phyloP scores from a whole-genome alignment of 2,113 vertebrate species.

The Heloderma charlesbogerti region DNA sequence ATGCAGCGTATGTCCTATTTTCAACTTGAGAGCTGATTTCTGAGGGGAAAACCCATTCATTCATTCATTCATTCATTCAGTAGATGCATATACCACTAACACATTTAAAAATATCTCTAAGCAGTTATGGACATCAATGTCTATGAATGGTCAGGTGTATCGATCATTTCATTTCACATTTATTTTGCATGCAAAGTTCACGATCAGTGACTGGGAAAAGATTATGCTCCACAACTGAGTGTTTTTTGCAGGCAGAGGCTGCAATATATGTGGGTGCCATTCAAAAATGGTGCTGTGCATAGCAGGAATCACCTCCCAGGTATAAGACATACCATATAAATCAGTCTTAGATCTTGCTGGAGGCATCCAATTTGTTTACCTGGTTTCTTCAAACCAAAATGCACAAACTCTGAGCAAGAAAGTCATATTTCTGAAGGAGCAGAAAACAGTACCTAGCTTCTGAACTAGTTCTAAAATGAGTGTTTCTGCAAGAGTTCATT shows the following conservation, averaged over 20 bases:
- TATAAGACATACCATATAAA: neutral
- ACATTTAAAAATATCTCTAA: no score
- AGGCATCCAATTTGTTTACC: neutral
- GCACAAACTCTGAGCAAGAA: neutral
- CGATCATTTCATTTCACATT: neutral
- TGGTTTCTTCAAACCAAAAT: conserved; percentile 19
- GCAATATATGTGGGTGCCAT: no score
- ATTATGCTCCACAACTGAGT: no score
- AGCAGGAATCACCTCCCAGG: neutral
- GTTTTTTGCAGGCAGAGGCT: neutral
- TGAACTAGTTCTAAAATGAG: neutral
- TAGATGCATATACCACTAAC: no score
- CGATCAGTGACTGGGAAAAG: neutral
- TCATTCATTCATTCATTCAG: no score
- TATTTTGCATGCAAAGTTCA: neutral
- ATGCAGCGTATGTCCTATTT: neutral
- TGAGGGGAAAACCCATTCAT: neutral
- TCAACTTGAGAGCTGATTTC: neutral
- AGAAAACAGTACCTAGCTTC: neutral
- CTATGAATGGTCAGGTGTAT: neutral
- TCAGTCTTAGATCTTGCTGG: neutral
- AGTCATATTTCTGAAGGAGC: neutral
- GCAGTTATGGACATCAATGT: neutral
- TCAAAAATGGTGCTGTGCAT: neutral
- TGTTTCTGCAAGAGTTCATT: neutral